Evolutionary conservation across 2,113 vertebrate species (phyloP).

Genomic region (Bettongia penicillata): DNA sequence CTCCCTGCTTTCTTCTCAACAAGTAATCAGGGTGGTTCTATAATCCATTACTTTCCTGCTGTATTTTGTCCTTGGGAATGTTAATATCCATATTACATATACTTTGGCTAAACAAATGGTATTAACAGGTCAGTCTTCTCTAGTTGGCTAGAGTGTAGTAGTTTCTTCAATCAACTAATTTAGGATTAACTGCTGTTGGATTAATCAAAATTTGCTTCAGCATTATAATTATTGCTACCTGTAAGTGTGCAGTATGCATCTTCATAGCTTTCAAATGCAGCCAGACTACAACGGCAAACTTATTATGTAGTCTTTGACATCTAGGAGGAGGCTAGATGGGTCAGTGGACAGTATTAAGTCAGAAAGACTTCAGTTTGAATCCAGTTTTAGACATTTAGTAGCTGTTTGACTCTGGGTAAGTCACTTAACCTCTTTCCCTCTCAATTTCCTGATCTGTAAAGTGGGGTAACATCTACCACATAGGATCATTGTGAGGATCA

Average conservation of each 20-base stretch:
- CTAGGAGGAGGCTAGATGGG: no score
- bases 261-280: neutral
- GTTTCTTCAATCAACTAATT: conserved; percentile 51
- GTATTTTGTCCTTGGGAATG: conserved; percentile 52
- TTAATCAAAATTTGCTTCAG: conserved; percentile 11
- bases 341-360: neutral
- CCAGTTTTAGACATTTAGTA: no score
- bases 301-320: neutral
- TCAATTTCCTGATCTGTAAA: conserved; percentile 15
- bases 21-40: conserved; percentile 62
- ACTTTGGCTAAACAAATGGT: conserved; percentile 62
- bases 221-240: neutral
- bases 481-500: neutral
- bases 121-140: conserved; percentile 37
- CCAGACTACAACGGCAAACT: neutral
- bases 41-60: conserved; percentile 42
- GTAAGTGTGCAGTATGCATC: conserved; percentile 1
- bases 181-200: conserved; percentile 49
- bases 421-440: neutral
- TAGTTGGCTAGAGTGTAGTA: conserved; percentile 42
- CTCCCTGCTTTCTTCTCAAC: conserved; percentile 59
- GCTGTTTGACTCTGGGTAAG: neutral
- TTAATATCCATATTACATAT: conserved; percentile 46
- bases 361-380: neutral
- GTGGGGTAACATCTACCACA: neutral